phyloP scores from a whole-genome alignment of 2,888 invertebrate species.

The Drosophila cognata region DNA sequence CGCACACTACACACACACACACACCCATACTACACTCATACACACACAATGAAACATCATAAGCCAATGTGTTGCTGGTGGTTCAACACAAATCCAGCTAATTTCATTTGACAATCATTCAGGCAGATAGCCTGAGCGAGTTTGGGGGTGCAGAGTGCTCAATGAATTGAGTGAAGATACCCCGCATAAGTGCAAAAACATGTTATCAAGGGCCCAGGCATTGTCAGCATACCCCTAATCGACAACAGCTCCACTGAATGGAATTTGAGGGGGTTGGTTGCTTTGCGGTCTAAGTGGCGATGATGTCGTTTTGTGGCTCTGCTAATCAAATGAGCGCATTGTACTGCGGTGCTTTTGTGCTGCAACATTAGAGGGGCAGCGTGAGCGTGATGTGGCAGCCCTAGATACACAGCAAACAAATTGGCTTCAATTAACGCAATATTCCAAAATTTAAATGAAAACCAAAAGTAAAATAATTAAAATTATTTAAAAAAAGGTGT shows the following conservation, averaged over 20 bases:
- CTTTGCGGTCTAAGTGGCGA: conserved; percentile 27
- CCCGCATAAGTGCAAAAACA: conserved; percentile 75
- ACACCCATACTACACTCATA: neutral
- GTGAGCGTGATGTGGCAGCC: conserved; percentile 40
- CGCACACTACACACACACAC: neutral
- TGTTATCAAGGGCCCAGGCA: conserved; percentile 56
- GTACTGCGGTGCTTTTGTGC: conserved; percentile 47
- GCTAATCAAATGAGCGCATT: conserved; percentile 71
- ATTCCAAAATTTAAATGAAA: neutral
- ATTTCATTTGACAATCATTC: conserved; percentile 75
- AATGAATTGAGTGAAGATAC: conserved; percentile 11
- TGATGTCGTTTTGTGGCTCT: conserved; percentile 57
- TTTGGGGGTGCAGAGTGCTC: neutral
- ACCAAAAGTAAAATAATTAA: neutral
- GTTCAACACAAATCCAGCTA: conserved; percentile 62
- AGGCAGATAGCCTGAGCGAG: conserved; percentile 36
- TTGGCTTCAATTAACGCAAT: neutral
- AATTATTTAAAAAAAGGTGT: neutral
- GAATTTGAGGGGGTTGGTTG: conserved; percentile 3
- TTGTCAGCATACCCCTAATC: conserved; percentile 37
- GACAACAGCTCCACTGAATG: conserved; percentile 21
- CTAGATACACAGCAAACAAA: conserved; percentile 24
- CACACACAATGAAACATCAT: conserved; percentile 33
- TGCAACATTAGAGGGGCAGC: conserved; percentile 59
- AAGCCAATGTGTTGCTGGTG: conserved; percentile 56